Percentiles rank a stretch among this genome's conserved stretches.
phyloP scores from a whole-genome alignment of 2,113 vertebrate genomes.

The Cinclus cinclus region DNA sequence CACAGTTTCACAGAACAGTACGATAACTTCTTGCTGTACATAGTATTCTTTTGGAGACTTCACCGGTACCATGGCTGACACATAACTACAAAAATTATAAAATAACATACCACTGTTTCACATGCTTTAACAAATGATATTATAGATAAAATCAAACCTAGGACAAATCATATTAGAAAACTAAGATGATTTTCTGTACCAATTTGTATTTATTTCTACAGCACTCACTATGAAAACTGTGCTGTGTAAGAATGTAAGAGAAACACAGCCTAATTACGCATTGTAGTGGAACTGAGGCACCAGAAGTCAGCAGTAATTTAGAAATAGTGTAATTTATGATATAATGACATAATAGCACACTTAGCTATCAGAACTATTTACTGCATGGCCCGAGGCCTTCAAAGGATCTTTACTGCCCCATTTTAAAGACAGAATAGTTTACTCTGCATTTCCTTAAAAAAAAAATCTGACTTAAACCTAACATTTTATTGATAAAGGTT shows the following conservation, averaged over 20 bases:
- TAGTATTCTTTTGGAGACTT: conserved; percentile 97
- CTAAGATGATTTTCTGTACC: background rate
- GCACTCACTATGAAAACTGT: background rate
- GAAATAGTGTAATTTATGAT: background rate
- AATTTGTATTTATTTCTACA: background rate
- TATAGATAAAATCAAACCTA: background rate
- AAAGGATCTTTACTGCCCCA: background rate
- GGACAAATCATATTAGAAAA: background rate
- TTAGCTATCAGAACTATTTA: background rate
- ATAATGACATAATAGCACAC: background rate
- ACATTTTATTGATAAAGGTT: background rate
- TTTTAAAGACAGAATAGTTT: background rate
- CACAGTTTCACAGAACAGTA: conserved; percentile 97
- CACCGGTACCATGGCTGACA: conserved; percentile 98
- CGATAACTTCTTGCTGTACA: conserved; percentile 96
- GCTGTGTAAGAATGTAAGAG: background rate
- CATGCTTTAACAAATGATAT: background rate
- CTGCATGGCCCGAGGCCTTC: background rate
- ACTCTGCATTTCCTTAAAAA: background rate
- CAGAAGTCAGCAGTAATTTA: background rate
- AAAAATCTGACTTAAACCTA: background rate
- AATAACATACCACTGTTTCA: background rate
- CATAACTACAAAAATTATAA: conserved; percentile 79
- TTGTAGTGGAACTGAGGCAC: background rate
- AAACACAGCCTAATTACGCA: background rate